phyloP scores from a whole-genome alignment of 2,113 vertebrate species.

The Canis aureus region DNA sequence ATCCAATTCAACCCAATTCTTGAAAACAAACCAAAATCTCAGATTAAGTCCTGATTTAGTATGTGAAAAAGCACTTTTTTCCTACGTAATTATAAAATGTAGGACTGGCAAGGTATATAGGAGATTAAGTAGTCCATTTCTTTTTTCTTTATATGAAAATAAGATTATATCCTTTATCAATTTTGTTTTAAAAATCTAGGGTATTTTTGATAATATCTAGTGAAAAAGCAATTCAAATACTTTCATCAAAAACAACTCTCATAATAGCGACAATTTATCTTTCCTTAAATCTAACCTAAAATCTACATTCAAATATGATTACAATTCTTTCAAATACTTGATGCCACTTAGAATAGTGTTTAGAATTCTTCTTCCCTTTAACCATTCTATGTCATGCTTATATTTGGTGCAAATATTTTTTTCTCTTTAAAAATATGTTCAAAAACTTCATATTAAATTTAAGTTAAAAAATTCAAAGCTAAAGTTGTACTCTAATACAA shows the following conservation, averaged over 20 bases:
- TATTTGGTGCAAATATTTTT: background rate
- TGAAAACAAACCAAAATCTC: constrained; percentile 19
- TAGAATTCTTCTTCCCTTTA: background rate
- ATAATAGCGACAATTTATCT: background rate
- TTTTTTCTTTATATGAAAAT: background rate
- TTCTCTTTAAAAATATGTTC: constrained; percentile 28
- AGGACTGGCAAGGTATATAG: background rate
- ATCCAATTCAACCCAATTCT: background rate
- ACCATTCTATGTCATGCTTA: background rate
- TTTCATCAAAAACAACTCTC: background rate
- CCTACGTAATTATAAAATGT: background rate
- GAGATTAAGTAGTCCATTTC: background rate
- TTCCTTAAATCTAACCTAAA: constrained; percentile 46
- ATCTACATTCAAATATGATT: background rate
- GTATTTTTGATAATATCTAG: background rate
- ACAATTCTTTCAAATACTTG: background rate
- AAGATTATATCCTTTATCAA: background rate
- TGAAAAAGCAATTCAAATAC: background rate
- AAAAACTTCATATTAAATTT: background rate
- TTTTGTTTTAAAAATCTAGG: background rate
- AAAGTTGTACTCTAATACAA: background rate
- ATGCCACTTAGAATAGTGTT: background rate
- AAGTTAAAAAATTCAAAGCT: background rate
- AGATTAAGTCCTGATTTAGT: background rate
- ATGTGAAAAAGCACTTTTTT: background rate